phyloP scores from a whole-genome alignment of 2,113 vertebrate species.

The Limanda limanda region DNA sequence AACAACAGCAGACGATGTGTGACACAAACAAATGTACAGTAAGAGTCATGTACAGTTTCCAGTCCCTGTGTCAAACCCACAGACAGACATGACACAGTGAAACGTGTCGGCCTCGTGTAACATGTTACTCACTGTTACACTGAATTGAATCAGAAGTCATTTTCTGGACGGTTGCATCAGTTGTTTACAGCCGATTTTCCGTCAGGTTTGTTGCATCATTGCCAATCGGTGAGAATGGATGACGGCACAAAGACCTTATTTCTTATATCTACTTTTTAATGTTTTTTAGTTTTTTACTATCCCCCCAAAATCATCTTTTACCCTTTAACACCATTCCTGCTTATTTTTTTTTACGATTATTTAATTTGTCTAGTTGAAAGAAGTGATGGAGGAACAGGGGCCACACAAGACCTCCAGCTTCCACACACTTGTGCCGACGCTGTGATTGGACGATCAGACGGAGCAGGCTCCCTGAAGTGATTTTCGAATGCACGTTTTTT shows the following conservation, averaged over 20 bases:
- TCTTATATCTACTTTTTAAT: not conserved
- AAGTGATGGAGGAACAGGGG: slow-evolving; percentile 12
- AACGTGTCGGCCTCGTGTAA: slow-evolving; percentile 61
- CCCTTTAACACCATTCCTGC: not conserved
- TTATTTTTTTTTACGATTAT: not conserved
- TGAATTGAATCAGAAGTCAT: slow-evolving; percentile 78
- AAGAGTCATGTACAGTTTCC: not conserved
- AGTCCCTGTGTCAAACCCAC: not conserved
- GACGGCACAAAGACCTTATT: slow-evolving; percentile 24
- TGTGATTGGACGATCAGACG: slow-evolving; percentile 74
- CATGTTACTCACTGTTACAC: slow-evolving; percentile 76
- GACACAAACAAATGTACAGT: not conserved
- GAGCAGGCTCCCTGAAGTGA: slow-evolving; percentile 67
- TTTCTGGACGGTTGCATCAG: slow-evolving; percentile 83
- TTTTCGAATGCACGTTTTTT: slow-evolving; percentile 44
- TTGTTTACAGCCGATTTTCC: slow-evolving; percentile 85
- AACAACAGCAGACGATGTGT: not conserved
- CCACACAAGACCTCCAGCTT: slow-evolving; percentile 30
- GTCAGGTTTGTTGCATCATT: slow-evolving; percentile 83
- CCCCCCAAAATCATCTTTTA: not conserved
- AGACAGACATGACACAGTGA: not conserved
- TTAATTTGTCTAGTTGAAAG: slow-evolving; percentile 10
- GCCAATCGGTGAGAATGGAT: slow-evolving; percentile 74
- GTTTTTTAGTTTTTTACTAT: not conserved
- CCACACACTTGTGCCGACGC: slow-evolving; percentile 29